A percentile compares a stretch with the other conserved stretches of the same genome.
Conservation (phyloP, 2,888 invertebrate species). For the Eupithecia inturbata region DNA sequence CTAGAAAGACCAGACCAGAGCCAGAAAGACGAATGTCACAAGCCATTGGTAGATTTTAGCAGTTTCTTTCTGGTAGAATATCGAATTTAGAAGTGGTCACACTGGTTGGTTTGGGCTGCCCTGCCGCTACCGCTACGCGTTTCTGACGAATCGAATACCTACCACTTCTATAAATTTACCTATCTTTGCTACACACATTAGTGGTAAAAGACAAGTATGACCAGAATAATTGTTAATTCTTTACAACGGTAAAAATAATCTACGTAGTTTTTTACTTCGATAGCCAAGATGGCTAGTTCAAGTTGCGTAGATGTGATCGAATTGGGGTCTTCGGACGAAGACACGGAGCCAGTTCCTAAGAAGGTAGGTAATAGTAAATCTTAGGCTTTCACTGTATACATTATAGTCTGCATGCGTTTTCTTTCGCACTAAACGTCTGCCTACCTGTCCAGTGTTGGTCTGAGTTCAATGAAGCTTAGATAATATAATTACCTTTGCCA, state of each 20-base stretch:
- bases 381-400: background rate
- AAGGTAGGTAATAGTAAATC: slow-evolving; percentile 66
- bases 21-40: too few relatives aligned
- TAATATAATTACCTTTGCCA: background rate
- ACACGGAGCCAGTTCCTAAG: slow-evolving; percentile 69
- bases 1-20: too few relatives aligned
- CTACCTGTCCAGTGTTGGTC: background rate
- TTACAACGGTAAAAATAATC: background rate
- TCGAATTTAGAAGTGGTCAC: background rate
- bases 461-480: background rate
- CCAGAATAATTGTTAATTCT: background rate
- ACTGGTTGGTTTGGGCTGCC: background rate
- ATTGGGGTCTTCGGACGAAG: slow-evolving; percentile 78
- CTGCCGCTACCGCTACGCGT: too few relatives aligned
- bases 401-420: background rate
- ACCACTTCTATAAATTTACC: background rate
- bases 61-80: background rate
- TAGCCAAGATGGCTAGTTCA: slow-evolving; percentile 62
- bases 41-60: too few relatives aligned
- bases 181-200: background rate
- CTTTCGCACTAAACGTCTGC: background rate
- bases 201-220: background rate
- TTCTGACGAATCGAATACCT: too few relatives aligned
- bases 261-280: background rate
- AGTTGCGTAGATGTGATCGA: slow-evolving; percentile 74